These are phyloP conservation scores for Malthinus seriepunctatus DNA, from an alignment of 2,888 invertebrate species.

Conservation along the genomic window DNA sequence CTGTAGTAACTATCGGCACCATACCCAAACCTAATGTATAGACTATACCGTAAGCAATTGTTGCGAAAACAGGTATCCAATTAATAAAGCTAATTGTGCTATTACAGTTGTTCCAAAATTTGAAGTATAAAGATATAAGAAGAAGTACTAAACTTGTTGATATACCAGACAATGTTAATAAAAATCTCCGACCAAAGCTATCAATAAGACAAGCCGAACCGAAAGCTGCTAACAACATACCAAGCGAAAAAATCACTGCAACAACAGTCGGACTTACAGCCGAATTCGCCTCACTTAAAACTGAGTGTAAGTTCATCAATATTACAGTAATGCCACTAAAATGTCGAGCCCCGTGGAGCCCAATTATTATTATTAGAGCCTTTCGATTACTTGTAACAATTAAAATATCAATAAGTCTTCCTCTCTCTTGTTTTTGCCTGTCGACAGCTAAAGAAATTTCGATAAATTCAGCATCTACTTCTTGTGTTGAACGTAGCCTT, in stretches of 20 bases:
- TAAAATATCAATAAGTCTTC: constrained; percentile 10
- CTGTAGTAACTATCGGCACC: constrained; percentile 51
- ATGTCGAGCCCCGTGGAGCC: constrained; percentile 13
- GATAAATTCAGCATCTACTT: not conserved
- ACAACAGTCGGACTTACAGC: constrained; percentile 13
- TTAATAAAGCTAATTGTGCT: not conserved
- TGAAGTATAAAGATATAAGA: constrained; percentile 14
- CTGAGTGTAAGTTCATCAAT: constrained; percentile 19
- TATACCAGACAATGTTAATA: constrained; percentile 15
- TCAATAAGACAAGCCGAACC: constrained; percentile 17
- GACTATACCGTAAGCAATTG: constrained; percentile 39
- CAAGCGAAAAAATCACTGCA: constrained; percentile 15
- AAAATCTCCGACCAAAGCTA: constrained; percentile 17
- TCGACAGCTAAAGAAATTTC: not conserved
- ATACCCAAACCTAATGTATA: constrained; percentile 51
- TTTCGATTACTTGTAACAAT: constrained; percentile 20
- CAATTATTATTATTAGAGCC: constrained; percentile 17
- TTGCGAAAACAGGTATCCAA: not conserved
- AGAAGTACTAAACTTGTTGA: constrained; percentile 13
- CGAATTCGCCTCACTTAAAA: constrained; percentile 16
- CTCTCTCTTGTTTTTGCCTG: not conserved
- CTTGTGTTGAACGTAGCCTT: not conserved
- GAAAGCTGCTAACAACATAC: constrained; percentile 13
- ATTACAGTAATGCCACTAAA: constrained; percentile 22
- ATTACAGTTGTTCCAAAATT: constrained; percentile 1